Evolutionary conservation across 2,797 vertebrate species (phyloP).

Genomic region (Spinus olivaceus): DNA sequence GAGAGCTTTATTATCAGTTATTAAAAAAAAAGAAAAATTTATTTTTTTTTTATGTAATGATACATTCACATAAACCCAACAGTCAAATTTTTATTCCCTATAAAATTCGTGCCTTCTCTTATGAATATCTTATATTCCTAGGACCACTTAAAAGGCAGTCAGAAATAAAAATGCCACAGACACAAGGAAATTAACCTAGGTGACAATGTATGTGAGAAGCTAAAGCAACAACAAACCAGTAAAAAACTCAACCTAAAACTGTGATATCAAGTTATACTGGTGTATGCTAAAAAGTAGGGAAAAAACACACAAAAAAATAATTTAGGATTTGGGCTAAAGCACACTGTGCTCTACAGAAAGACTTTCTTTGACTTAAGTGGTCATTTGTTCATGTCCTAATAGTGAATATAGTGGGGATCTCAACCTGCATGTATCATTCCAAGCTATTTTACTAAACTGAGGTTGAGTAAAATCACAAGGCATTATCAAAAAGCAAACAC

Average conservation of each 20-base stretch:
- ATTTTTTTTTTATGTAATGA: neutral
- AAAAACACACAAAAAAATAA: neutral
- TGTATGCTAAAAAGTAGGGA: neutral
- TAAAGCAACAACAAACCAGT: neutral
- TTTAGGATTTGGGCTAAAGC: neutral
- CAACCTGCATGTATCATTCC: neutral
- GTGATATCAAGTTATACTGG: neutral
- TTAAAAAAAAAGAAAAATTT: neutral
- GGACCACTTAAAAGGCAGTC: neutral
- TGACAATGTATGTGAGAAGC: neutral
- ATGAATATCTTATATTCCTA: conserved; percentile 38
- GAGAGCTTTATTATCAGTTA: conserved; percentile 43
- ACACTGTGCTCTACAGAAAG: neutral
- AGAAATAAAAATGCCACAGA: neutral
- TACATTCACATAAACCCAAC: conserved; percentile 30
- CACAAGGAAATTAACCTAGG: neutral
- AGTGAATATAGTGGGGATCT: neutral
- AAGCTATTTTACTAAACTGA: neutral
- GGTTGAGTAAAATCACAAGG: neutral
- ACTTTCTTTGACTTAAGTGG: neutral
- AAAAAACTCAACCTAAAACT: neutral
- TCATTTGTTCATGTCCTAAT: neutral
- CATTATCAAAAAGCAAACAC: neutral
- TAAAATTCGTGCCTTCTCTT: conserved; percentile 1
- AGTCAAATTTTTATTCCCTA: conserved; percentile 21